Evolutionary conservation across 2,797 vertebrate genomes (phyloP).

Genomic region (Acanthurus lineatus): DNA sequence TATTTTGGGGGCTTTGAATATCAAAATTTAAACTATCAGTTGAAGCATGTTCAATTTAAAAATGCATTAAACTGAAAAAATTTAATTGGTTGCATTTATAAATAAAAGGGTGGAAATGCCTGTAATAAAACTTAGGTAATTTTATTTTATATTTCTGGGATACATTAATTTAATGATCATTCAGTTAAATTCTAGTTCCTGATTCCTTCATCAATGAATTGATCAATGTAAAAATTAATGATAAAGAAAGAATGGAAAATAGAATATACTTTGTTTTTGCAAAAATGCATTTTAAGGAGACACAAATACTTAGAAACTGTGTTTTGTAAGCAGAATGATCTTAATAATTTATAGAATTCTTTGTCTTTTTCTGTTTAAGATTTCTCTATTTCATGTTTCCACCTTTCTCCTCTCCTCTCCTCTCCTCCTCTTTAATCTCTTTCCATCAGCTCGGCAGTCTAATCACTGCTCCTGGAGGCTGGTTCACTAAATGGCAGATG

Average conservation of each 20-base stretch:
- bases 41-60: background rate
- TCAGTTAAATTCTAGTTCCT: background rate
- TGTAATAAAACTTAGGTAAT: too few relatives aligned
- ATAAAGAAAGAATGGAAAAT: background rate
- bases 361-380: background rate
- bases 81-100: background rate
- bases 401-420: background rate
- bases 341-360: background rate
- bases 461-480: conserved; percentile 76
- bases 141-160: background rate
- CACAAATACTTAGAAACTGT: background rate
- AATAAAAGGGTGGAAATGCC: too few relatives aligned
- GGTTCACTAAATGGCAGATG: conserved; percentile 82
- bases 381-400: background rate
- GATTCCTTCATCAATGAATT: background rate
- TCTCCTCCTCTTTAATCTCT: conserved; percentile 40
- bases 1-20: background rate
- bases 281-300: background rate
- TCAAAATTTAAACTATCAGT: background rate
- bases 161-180: background rate
- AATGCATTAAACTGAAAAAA: background rate
- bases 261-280: background rate
- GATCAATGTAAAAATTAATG: background rate
- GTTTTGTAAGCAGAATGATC: background rate
- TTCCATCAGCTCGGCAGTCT: conserved; percentile 61